Evolutionary conservation across 37 sponge, comb jelly and placozoan genomes (phyloP), one percentile per base, ranked within the genome.

Genomic region (Cliona cf. orientalis): DNA sequence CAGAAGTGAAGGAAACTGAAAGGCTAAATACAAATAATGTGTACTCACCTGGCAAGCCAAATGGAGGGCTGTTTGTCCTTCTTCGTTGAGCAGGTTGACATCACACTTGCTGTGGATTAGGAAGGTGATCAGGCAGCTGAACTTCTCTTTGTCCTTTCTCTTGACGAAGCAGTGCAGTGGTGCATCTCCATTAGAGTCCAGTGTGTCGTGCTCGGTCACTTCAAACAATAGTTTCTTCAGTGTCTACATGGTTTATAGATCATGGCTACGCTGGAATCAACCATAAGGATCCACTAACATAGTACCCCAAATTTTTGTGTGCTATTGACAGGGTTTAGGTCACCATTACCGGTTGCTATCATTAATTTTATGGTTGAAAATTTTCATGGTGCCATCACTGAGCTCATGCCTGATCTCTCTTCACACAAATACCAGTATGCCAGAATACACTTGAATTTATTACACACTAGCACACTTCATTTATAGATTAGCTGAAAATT

Each of bases 131-230:
- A 58, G 75, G 42, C 75, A 75, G 22, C 59, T 61, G 9, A 75
- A 35, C 42, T 75, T 75, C 42, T 37, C 35, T 61, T 75, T 75
- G 75, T 75, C 75, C 22, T 75, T 75, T 33, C 75, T n/a, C 53
- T 49, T 58, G 19, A 75, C 75, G 37, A 60, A 75, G 21, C 61
- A 59, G 39, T 75, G 75, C 29, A 59, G 59, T 36, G 75, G 75
- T 0, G 42, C 21, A n/a, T 75, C 75, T 2, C 75, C 75, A 36
- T 59, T 75, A 11, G 36, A 6, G 33, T 75, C 75, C 58, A 1
- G 12, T 46, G 59, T 42, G 21, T 58, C 40, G 2, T n/a, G n/a
- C n/a, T n/a, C 32, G 32, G 35, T 3, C 3, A 19, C 6, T n/a
- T 2, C 32, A 21, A 34, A 34, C 35, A 65, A 36, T 21, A 65